A percentile compares a stretch with the other conserved stretches of the same genome.
phyloP scores from a whole-genome alignment of 2,888 invertebrate species.

The Miltochrista miniata region DNA sequence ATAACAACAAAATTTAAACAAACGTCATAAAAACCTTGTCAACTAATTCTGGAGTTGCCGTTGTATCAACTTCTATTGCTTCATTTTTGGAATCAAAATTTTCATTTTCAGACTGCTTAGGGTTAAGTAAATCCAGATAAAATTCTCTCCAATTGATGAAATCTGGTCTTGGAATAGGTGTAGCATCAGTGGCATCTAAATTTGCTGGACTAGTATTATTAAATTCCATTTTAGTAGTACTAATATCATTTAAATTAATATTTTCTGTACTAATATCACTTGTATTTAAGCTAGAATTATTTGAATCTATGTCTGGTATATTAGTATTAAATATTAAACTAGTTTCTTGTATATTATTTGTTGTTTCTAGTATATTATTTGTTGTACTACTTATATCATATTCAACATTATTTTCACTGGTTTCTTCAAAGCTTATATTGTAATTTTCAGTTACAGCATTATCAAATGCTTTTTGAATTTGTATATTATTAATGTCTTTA shows the following conservation, averaged over 20 bases:
- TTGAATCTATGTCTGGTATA: neutral
- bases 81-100: neutral
- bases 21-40: conserved; percentile 49
- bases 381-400: neutral
- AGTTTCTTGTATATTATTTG: neutral
- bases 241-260: conserved; percentile 3
- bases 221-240: neutral
- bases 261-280: neutral
- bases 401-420: conserved; percentile 1
- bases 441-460: neutral
- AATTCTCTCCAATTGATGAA: neutral
- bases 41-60: conserved; percentile 24
- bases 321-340: neutral
- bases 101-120: neutral
- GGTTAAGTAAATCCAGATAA: neutral
- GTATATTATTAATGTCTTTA: neutral
- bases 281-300: neutral
- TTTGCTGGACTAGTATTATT: conserved; percentile 6
- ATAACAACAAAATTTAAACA: conserved; percentile 34
- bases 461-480: neutral
- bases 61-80: conserved; percentile 11
- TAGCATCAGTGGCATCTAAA: conserved; percentile 2
- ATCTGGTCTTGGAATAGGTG: neutral
- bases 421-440: neutral
- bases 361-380: neutral